Evolutionary conservation across 1,140 invertebrate species (phyloP).

Genomic region (Solen grandis): DNA sequence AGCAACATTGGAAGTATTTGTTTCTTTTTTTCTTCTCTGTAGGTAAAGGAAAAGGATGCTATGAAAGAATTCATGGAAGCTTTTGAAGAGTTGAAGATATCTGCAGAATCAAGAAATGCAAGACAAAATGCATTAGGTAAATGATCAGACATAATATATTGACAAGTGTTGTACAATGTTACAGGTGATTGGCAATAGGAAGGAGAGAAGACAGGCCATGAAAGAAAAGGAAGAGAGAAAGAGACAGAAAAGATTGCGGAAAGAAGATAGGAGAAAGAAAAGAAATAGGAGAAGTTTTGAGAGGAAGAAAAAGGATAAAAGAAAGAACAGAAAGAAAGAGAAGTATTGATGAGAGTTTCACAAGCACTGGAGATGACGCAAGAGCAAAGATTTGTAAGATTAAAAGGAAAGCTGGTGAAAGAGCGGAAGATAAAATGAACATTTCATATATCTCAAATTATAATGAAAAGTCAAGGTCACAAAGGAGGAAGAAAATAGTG

Average conservation of each 20-base stretch:
- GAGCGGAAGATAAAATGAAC: not conserved
- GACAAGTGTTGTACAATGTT: not conserved
- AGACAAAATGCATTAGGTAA: not conserved
- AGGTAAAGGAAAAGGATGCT: too few species aligned
- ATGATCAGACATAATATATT: not conserved
- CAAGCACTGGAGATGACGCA: not conserved
- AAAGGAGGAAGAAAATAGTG: too few species aligned
- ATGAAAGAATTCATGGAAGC: not conserved
- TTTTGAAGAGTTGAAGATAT: not conserved
- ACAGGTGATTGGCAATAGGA: not conserved
- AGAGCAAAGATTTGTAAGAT: not conserved
- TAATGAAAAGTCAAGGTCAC: too few species aligned
- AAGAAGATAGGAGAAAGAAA: not conserved
- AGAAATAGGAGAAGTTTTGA: not conserved
- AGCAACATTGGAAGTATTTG: too few species aligned
- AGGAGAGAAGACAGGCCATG: not conserved
- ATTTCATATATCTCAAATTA: not conserved
- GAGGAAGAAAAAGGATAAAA: not conserved
- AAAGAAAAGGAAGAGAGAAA: not conserved
- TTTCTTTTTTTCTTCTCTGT: too few species aligned
- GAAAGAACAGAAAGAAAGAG: not conserved
- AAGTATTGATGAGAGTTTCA: not conserved
- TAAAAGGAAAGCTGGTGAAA: conserved; percentile 7
- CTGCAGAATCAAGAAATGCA: not conserved
- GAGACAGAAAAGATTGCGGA: not conserved